Conservation (phyloP, 2,797 vertebrate species). For the Glyptemys insculpta region DNA sequence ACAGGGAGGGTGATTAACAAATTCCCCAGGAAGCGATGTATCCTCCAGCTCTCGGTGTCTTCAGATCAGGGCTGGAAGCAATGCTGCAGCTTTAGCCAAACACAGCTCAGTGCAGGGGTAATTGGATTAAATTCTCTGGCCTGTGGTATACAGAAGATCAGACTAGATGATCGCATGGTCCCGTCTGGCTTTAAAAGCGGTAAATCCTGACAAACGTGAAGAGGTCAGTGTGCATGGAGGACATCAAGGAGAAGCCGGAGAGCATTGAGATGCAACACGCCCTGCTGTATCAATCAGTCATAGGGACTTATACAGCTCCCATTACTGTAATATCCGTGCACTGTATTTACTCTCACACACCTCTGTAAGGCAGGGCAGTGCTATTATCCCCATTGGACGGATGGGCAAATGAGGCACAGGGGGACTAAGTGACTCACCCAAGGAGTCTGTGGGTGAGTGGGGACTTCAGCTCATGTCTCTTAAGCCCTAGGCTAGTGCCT, state of each 20-base stretch:
- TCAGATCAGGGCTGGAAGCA: neutral
- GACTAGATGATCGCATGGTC: neutral
- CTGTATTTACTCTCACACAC: too few species aligned
- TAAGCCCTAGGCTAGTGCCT: neutral
- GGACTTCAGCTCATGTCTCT: neutral
- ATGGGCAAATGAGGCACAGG: neutral
- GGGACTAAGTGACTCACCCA: neutral
- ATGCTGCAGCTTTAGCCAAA: neutral
- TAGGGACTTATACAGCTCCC: neutral
- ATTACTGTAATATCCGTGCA: neutral
- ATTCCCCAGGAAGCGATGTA: rapidly evolving
- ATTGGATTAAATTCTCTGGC: neutral
- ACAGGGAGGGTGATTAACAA: neutral
- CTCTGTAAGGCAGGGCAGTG: too few species aligned
- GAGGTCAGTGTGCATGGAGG: neutral
- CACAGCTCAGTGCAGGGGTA: too few species aligned
- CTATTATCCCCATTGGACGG: too few species aligned
- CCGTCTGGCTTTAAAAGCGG: neutral
- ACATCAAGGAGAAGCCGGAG: neutral
- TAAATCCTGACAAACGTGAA: neutral
- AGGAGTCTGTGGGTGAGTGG: neutral
- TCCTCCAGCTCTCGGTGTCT: neutral
- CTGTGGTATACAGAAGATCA: neutral
- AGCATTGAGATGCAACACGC: neutral
- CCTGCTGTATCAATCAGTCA: neutral